Evolutionary conservation across 2,888 invertebrate genomes (phyloP).

Genomic region (Choristoneura rosaceana): DNA sequence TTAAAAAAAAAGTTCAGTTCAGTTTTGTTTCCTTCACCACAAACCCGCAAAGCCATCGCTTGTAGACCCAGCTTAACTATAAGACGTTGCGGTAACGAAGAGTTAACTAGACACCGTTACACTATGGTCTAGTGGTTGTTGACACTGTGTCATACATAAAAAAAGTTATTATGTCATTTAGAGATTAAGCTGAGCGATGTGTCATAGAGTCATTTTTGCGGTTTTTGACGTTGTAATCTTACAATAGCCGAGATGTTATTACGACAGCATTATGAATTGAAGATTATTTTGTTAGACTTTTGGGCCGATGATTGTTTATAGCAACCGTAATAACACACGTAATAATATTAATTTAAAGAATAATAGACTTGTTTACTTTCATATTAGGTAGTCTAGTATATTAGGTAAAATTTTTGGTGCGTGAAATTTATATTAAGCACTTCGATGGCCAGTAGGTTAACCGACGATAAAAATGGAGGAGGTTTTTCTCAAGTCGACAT

Average conservation of each 20-base stretch:
- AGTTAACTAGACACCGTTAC: slow-evolving; percentile 40
- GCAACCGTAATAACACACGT: too few relatives aligned
- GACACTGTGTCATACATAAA: slow-evolving; percentile 37
- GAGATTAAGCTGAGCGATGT: slow-evolving; percentile 11
- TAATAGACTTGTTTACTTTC: too few relatives aligned
- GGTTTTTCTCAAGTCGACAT: too few relatives aligned
- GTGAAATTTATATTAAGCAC: too few relatives aligned
- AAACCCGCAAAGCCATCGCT: neutral
- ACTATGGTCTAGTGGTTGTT: slow-evolving; percentile 36
- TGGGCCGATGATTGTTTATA: too few relatives aligned
- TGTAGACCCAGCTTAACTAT: slow-evolving; percentile 24
- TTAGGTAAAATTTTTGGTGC: too few relatives aligned
- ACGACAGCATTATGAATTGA: neutral
- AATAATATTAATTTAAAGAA: too few relatives aligned
- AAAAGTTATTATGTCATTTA: slow-evolving; percentile 40
- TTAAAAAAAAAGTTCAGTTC: too few relatives aligned
- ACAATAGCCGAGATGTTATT: neutral
- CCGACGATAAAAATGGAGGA: too few relatives aligned
- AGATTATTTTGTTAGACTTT: neutral
- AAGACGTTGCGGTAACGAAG: slow-evolving; percentile 32
- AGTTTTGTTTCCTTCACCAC: too few relatives aligned
- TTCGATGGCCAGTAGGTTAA: too few relatives aligned
- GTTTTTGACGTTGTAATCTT: neutral
- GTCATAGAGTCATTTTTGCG: slow-evolving; percentile 17
- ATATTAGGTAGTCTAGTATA: too few relatives aligned